Evolutionary conservation across 2,113 vertebrate species (phyloP).

Genomic region (Takifugu flavidus): DNA sequence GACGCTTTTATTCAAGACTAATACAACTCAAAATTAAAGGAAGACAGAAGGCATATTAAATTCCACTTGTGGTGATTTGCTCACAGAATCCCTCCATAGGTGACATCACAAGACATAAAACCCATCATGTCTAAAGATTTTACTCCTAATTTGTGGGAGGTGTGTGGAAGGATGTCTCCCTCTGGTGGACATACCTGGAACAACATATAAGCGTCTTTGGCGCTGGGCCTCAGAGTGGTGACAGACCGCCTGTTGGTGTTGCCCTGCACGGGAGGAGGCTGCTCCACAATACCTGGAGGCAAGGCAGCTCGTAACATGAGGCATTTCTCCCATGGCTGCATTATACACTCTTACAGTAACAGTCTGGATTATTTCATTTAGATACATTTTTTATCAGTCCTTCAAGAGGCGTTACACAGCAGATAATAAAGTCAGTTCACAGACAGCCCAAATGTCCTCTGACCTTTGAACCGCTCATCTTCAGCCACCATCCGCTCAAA

Average conservation of each 20-base stretch:
- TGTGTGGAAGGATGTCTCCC: slow-evolving; percentile 25
- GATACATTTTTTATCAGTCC: too few species aligned
- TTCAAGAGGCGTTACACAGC: background rate
- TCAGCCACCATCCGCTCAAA: slow-evolving; percentile 99
- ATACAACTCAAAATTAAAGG: background rate
- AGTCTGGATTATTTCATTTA: too few species aligned
- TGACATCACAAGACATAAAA: too few species aligned
- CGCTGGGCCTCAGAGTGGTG: slow-evolving; percentile 92
- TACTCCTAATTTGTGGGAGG: too few species aligned
- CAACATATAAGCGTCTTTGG: slow-evolving; percentile 98
- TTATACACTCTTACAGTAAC: background rate
- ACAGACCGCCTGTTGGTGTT: slow-evolving; percentile 94
- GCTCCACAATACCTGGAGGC: slow-evolving; percentile 78
- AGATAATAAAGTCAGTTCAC: background rate
- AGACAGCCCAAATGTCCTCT: background rate
- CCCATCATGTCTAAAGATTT: background rate
- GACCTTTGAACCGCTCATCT: slow-evolving; percentile 91
- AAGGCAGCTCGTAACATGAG: background rate
- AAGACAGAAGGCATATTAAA: background rate
- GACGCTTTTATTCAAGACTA: too few species aligned
- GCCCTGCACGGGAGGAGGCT: slow-evolving; percentile 82
- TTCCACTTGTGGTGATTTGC: too few species aligned
- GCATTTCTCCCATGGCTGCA: background rate
- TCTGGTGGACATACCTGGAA: slow-evolving; percentile 85
- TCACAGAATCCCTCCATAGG: too few species aligned